phyloP scores from a whole-genome alignment of 1,140 invertebrate species.

The Ceratina japonica region DNA sequence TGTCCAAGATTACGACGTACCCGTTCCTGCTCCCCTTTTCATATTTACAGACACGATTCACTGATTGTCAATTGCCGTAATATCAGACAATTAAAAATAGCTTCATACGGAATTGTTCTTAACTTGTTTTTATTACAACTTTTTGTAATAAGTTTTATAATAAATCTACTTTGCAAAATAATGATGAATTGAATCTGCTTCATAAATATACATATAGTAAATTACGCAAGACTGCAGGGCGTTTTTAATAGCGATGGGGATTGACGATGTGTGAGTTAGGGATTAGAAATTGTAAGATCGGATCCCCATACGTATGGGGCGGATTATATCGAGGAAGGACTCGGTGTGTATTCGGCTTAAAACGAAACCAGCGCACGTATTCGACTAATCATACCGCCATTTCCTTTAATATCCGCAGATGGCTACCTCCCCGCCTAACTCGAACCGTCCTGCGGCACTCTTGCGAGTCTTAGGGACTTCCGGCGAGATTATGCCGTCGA shows the following conservation, averaged over 20 bases:
- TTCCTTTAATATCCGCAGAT: constrained; percentile 80
- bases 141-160: too few species aligned
- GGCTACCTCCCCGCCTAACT: constrained; percentile 59
- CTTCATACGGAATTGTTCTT: too few species aligned
- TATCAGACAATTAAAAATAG: too few species aligned
- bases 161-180: too few species aligned
- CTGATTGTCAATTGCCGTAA: neutral
- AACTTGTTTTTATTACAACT: too few species aligned
- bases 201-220: too few species aligned
- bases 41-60: neutral
- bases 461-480: constrained; percentile 76
- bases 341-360: constrained; percentile 57
- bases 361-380: constrained; percentile 77
- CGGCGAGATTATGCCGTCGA: constrained; percentile 73
- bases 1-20: constrained; percentile 57
- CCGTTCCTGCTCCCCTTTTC: constrained; percentile 41
- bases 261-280: too few species aligned
- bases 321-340: constrained; percentile 6
- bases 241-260: too few species aligned
- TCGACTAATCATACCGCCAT: constrained; percentile 80
- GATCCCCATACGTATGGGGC: neutral
- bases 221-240: too few species aligned
- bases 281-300: too few species aligned
- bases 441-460: constrained; percentile 56
- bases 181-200: neutral